Conservation (phyloP, 2,888 invertebrate genomes). For the Macaria notata region DNA sequence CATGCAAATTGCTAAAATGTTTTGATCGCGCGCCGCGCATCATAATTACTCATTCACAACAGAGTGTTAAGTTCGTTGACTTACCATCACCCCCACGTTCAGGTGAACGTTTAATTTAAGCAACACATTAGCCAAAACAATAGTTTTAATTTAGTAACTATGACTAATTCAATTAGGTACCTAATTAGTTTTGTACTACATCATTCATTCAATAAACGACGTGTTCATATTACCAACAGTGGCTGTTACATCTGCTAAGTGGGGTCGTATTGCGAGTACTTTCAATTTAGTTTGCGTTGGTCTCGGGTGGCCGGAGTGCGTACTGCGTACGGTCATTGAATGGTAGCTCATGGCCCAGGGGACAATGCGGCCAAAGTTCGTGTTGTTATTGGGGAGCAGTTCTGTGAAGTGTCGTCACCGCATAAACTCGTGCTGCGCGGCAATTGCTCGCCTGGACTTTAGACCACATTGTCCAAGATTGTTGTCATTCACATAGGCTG, state of each 20-base stretch:
- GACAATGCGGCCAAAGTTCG: conserved; percentile 45
- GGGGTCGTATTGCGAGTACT: conserved; percentile 22
- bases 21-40: conserved; percentile 7
- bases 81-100: conserved; percentile 4
- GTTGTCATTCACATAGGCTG: conserved; percentile 36
- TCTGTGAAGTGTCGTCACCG: conserved; percentile 47
- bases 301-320: too few relatives aligned
- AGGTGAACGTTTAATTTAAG: conserved; percentile 17
- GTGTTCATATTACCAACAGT: too few relatives aligned
- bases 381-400: conserved; percentile 46
- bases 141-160: background rate
- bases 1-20: conserved; percentile 16
- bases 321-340: conserved; percentile 28
- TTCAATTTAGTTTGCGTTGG: conserved; percentile 8
- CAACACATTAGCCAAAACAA: conserved; percentile 5
- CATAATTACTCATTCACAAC: conserved; percentile 20
- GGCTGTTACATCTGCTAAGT: conserved; percentile 10
- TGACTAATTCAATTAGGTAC: too few relatives aligned
- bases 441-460: conserved; percentile 63
- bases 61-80: conserved; percentile 31
- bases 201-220: too few relatives aligned
- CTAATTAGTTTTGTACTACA: too few relatives aligned
- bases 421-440: conserved; percentile 39
- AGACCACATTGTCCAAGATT: conserved; percentile 50
- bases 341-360: conserved; percentile 21